Conservation (phyloP, 2,797 vertebrate genomes). For the Saxicola maurus region DNA sequence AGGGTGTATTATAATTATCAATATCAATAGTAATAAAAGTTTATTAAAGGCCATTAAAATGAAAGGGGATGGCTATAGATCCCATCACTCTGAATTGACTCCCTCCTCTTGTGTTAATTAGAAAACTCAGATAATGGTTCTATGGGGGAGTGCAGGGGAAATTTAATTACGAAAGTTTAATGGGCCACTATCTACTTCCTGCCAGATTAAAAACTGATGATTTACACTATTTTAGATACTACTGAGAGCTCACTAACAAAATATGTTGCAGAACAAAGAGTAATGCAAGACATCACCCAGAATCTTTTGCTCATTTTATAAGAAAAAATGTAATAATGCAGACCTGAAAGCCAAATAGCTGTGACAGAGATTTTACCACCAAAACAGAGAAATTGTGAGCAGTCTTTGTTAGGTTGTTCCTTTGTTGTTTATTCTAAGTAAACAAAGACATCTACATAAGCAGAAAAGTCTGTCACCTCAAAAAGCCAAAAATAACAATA, state of each 20-base stretch:
- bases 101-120: slow-evolving; percentile 98
- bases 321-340: not conserved
- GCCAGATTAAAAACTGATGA: slow-evolving; percentile 82
- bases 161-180: slow-evolving; percentile 97
- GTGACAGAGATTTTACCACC: not conserved
- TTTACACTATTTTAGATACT: slow-evolving; percentile 76
- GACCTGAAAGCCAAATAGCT: not conserved
- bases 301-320: slow-evolving; percentile 34
- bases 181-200: slow-evolving; percentile 86
- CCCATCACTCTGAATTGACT: slow-evolving; percentile 93
- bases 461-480: not conserved
- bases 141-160: slow-evolving; percentile 88
- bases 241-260: slow-evolving; percentile 61
- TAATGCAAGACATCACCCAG: slow-evolving; percentile 41
- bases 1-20: slow-evolving; percentile 95
- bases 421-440: not conserved
- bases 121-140: slow-evolving; percentile 95
- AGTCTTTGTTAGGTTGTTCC: not conserved
- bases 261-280: slow-evolving; percentile 67
- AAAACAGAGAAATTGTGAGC: not conserved
- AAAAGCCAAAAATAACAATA: not conserved
- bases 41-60: slow-evolving; percentile 99
- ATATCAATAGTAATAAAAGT: slow-evolving; percentile 97
- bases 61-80: slow-evolving; percentile 90
- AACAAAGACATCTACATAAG: not conserved